A percentile compares a stretch with the other conserved stretches of the same genome.
Evolutionary conservation across 2,113 vertebrate species (phyloP).

Genomic region (Perca flavescens): DNA sequence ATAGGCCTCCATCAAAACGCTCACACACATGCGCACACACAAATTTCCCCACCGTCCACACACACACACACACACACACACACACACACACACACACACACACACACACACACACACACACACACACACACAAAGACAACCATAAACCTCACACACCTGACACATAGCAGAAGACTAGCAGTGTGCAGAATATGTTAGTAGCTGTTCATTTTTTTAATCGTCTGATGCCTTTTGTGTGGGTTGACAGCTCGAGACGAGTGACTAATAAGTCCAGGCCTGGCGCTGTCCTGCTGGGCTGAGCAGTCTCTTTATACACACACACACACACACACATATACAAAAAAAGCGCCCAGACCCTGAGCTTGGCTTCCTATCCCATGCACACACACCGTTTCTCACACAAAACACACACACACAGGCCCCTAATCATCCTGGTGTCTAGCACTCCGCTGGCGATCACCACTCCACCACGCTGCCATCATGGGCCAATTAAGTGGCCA

Average conservation of each 20-base stretch:
- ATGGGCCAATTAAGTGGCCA: slow-evolving; percentile 87
- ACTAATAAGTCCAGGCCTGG: slow-evolving; percentile 84
- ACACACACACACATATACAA: slow-evolving; percentile 22
- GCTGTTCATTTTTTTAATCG: slow-evolving; percentile 85
- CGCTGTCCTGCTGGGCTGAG: slow-evolving; percentile 83
- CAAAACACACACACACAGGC: slow-evolving; percentile 55
- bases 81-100: slow-evolving; percentile 26
- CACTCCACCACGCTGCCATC: slow-evolving; percentile 84
- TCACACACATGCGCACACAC: slow-evolving; percentile 47
- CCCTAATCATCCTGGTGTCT: slow-evolving; percentile 84
- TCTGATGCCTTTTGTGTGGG: slow-evolving; percentile 82
- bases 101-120: slow-evolving; percentile 18
- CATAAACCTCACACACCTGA: slow-evolving; percentile 71
- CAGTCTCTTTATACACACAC: slow-evolving; percentile 68
- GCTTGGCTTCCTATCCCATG: slow-evolving; percentile 58
- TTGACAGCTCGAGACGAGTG: slow-evolving; percentile 85
- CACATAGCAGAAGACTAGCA: slow-evolving; percentile 70
- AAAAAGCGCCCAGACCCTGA: slow-evolving; percentile 48
- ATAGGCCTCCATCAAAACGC: slow-evolving; percentile 75
- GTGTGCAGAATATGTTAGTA: slow-evolving; percentile 76
- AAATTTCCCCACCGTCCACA: not conserved
- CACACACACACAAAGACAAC: slow-evolving; percentile 23
- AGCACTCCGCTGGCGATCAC: slow-evolving; percentile 84
- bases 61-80: slow-evolving; percentile 33
- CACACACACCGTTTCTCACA: slow-evolving; percentile 34